Conservation (phyloP, 1,140 invertebrate genomes). For the Geopemphigus sp. region DNA sequence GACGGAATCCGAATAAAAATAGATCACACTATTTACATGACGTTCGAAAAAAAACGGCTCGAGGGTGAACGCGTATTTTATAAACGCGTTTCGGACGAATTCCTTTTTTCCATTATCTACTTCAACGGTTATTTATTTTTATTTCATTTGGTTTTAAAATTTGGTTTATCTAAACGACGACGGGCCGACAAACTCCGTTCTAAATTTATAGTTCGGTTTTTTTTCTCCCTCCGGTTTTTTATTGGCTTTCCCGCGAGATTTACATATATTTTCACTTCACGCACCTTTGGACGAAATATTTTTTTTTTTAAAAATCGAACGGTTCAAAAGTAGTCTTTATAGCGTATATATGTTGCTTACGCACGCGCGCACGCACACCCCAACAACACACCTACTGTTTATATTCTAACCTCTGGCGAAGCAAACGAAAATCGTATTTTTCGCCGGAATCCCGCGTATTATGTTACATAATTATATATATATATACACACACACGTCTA, state of each 20-base stretch:
- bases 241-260: conserved; percentile 4
- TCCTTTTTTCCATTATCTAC: conserved; percentile 13
- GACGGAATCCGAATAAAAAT: too few relatives aligned
- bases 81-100: not conserved
- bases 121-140: conserved; percentile 17
- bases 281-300: not conserved
- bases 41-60: too few relatives aligned
- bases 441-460: not conserved
- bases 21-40: too few relatives aligned
- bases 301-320: not conserved
- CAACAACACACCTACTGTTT: too few relatives aligned
- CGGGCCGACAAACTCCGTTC: not conserved
- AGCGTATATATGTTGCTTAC: too few relatives aligned
- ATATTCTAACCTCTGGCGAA: too few relatives aligned
- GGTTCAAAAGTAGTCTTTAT: too few relatives aligned
- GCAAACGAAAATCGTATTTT: not conserved
- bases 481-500: too few relatives aligned
- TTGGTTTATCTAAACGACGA: not conserved
- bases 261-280: not conserved
- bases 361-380: too few relatives aligned
- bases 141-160: conserved; percentile 34
- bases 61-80: not conserved
- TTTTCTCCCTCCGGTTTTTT: not conserved
- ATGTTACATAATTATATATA: conserved; percentile 3
- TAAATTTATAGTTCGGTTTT: not conserved